Conservation (phyloP, 2,888 invertebrate genomes). For the Trypoxylon attenuatum region DNA sequence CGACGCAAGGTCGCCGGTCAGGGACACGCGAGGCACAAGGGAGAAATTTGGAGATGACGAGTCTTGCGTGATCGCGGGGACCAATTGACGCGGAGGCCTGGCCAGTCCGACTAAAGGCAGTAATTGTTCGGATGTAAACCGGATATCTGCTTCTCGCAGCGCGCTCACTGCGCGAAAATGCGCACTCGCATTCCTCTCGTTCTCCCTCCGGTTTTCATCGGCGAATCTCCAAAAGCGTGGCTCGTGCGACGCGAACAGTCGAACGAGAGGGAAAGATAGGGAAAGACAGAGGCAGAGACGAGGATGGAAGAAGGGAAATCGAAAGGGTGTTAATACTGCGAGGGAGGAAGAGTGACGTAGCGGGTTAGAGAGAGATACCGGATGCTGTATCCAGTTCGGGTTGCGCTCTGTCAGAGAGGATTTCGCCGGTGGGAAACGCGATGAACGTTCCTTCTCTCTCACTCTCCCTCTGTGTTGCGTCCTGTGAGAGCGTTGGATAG, state of each 20-base stretch:
- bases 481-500: not conserved
- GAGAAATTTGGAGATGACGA: not conserved
- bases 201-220: conserved; percentile 8
- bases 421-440: conserved; percentile 46
- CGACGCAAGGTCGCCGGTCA: not conserved
- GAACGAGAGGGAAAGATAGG: conserved; percentile 4
- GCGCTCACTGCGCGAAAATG: conserved; percentile 47
- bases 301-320: conserved; percentile 4
- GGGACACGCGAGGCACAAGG: not conserved
- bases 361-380: not conserved
- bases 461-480: not conserved
- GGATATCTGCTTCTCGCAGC: conserved; percentile 66
- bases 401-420: conserved; percentile 45
- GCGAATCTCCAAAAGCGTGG: not conserved
- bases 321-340: not conserved
- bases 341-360: not conserved
- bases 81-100: conserved; percentile 64
- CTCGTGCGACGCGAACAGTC: not conserved
- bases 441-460: conserved; percentile 16
- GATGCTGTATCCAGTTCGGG: conserved; percentile 40
- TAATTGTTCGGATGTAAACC: conserved; percentile 67
- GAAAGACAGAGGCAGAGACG: not conserved
- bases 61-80: conserved; percentile 7
- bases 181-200: conserved; percentile 21
- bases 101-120: conserved; percentile 58